phyloP scores from a whole-genome alignment of 2,888 invertebrate genomes.

The Drosophila infuscata region DNA sequence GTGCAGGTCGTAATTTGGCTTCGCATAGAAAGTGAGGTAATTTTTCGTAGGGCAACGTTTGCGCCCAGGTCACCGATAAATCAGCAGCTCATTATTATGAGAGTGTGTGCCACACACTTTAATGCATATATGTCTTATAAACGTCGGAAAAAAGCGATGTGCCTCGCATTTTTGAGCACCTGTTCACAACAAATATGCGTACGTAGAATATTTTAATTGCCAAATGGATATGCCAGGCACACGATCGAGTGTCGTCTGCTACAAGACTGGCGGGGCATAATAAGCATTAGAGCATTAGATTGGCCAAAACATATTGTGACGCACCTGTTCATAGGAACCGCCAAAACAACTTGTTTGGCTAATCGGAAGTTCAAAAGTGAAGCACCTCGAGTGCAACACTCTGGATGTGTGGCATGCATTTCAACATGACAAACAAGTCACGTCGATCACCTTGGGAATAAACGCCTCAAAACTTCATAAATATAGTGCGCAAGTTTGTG shows the following conservation, averaged over 20 bases:
- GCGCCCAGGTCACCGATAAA: slow-evolving; percentile 35
- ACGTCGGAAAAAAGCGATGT: slow-evolving; percentile 21
- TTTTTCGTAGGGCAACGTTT: slow-evolving; percentile 9
- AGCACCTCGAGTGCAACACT: slow-evolving; percentile 21
- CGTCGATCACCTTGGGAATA: slow-evolving; percentile 55
- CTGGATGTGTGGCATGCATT: slow-evolving; percentile 5
- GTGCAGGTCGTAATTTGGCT: slow-evolving; percentile 18
- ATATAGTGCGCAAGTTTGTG: slow-evolving; percentile 42
- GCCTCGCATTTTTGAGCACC: slow-evolving; percentile 52
- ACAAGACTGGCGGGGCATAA: slow-evolving; percentile 37
- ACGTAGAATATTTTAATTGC: slow-evolving; percentile 10
- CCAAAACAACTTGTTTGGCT: background rate
- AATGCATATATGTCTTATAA: slow-evolving; percentile 34
- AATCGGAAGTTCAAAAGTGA: slow-evolving; percentile 22
- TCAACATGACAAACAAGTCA: slow-evolving; percentile 32
- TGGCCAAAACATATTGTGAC: slow-evolving; percentile 11
- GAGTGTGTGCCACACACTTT: slow-evolving; percentile 25
- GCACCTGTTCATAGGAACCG: background rate
- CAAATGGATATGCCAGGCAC: slow-evolving; percentile 40
- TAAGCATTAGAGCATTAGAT: slow-evolving; percentile 27
- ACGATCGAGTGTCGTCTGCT: slow-evolving; percentile 48
- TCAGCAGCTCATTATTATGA: slow-evolving; percentile 23
- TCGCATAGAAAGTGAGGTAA: slow-evolving; percentile 22
- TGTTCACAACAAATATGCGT: background rate
- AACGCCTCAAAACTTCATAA: slow-evolving; percentile 42